Conservation (phyloP, 1,140 invertebrate genomes). For the Episyrphus balteatus region DNA sequence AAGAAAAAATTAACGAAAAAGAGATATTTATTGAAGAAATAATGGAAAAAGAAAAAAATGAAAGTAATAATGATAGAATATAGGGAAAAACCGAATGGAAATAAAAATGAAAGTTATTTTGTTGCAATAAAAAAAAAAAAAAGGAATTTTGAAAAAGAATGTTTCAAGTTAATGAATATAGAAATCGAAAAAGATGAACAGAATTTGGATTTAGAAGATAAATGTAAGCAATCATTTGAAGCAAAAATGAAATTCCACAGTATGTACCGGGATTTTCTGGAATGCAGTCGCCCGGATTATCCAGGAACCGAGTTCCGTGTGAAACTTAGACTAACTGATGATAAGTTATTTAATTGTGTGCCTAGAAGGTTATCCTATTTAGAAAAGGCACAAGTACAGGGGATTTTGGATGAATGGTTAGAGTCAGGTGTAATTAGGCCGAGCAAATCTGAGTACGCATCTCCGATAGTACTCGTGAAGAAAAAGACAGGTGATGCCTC, state of each 20-base stretch:
- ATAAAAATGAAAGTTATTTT: too few relatives aligned
- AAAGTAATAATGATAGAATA: too few relatives aligned
- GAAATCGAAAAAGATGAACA: too few relatives aligned
- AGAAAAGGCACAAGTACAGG: conserved; percentile 13
- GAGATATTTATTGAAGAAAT: too few relatives aligned
- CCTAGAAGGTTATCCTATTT: conserved; percentile 13
- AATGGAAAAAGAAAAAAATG: too few relatives aligned
- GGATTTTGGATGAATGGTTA: conserved; percentile 17
- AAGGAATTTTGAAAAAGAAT: too few relatives aligned
- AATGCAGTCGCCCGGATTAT: not conserved
- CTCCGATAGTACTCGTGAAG: conserved; percentile 19
- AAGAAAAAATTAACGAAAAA: too few relatives aligned
- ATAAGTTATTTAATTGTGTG: conserved; percentile 11
- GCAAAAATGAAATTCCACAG: not conserved
- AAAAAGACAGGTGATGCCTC: conserved; percentile 19
- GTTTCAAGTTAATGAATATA: too few relatives aligned
- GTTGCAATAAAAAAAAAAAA: too few relatives aligned
- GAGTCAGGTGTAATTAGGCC: conserved; percentile 13
- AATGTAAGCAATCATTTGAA: not conserved
- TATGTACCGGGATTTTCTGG: conserved; percentile 1
- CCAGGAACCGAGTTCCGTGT: conserved; percentile 3
- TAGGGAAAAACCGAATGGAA: too few relatives aligned
- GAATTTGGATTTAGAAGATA: not conserved
- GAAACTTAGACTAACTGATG: conserved; percentile 6
- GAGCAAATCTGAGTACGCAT: conserved; percentile 21